A percentile compares a stretch with the other conserved stretches of the same genome.
phyloP scores from a whole-genome alignment of 2,113 vertebrate species.

The Nothoprocta perdicaria region DNA sequence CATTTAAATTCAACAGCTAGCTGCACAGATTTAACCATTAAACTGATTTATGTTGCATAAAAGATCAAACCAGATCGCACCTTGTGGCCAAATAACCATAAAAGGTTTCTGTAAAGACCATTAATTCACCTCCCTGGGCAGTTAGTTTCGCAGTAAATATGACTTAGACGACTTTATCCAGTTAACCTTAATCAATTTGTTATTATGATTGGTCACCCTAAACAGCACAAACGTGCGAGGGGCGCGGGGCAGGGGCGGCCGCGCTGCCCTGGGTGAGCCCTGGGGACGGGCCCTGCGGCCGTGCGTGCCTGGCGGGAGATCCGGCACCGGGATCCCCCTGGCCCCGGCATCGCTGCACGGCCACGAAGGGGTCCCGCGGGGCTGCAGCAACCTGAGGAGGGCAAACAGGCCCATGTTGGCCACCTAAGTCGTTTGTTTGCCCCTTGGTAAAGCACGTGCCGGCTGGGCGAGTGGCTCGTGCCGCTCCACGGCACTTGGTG shows the following conservation, averaged over 20 bases:
- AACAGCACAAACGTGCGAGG: conserved; percentile 60
- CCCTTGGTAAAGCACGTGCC: neutral
- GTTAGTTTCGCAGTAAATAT: conserved; percentile 76
- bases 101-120: conserved; percentile 78
- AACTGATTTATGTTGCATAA: conserved; percentile 77
- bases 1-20: conserved; percentile 76
- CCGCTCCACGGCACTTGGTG: neutral
- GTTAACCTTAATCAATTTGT: conserved; percentile 77
- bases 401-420: neutral
- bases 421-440: neutral
- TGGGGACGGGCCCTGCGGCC: neutral
- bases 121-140: conserved; percentile 76
- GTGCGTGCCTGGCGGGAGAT: neutral
- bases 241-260: neutral
- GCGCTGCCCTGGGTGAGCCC: conserved; percentile 5
- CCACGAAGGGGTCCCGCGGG: neutral
- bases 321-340: neutral
- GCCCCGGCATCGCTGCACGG: neutral
- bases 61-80: conserved; percentile 76
- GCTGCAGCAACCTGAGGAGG: neutral
- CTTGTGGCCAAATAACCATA: conserved; percentile 77
- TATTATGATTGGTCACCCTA: conserved; percentile 74
- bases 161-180: conserved; percentile 71
- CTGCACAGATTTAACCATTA: conserved; percentile 76
- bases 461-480: neutral